These are phyloP conservation scores for Myotis pilosus DNA, from an alignment of 2,797 vertebrate species.

Conservation along the genomic window DNA sequence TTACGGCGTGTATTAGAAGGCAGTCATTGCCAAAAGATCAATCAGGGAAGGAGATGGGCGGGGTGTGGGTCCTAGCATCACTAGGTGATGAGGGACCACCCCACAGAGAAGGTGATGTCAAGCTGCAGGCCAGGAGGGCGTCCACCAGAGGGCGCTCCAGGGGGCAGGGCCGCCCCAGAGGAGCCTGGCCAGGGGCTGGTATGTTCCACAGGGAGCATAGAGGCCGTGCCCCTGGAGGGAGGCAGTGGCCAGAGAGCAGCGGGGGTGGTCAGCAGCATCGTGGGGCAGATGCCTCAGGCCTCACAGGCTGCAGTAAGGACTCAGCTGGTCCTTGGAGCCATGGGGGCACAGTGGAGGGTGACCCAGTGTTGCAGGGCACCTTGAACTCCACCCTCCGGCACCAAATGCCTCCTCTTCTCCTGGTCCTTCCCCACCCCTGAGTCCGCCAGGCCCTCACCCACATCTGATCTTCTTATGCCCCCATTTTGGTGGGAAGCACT, in stretches of 20 bases:
- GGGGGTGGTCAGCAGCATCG: too few relatives aligned
- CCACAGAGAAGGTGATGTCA: neutral
- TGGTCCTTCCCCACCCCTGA: neutral
- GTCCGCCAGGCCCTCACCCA: neutral
- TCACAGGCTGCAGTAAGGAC: too few relatives aligned
- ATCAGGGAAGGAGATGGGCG: neutral
- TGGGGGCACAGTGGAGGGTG: neutral
- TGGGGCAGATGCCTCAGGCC: too few relatives aligned
- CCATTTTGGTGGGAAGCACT: neutral
- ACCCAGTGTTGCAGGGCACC: neutral
- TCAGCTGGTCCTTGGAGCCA: too few relatives aligned
- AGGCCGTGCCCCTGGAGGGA: neutral
- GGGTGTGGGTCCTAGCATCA: neutral
- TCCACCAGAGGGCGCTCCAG: too few relatives aligned
- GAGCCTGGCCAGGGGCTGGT: too few relatives aligned
- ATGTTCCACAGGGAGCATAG: neutral
- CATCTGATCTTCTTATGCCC: neutral
- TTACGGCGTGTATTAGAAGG: neutral
- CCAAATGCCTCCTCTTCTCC: neutral
- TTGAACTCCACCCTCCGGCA: accelerated
- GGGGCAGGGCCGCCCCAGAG: too few relatives aligned
- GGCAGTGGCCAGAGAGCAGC: neutral
- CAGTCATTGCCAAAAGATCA: neutral
- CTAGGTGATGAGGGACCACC: neutral
- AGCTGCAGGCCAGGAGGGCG: neutral